phyloP scores from a whole-genome alignment of 2,113 vertebrate species.

The Alexandromys fortis region DNA sequence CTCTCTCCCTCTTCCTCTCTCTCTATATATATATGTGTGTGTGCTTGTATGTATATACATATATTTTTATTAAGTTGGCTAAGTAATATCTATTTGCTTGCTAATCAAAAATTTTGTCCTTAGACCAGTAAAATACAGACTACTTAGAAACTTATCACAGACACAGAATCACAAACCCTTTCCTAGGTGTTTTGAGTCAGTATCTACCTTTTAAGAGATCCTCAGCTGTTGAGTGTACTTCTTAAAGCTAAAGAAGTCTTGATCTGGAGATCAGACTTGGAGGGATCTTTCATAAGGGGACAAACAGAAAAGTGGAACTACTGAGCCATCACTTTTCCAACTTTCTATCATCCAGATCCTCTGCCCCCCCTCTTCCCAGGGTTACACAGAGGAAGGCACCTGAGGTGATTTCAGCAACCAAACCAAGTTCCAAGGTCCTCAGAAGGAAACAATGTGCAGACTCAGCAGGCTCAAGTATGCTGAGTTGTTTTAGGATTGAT shows the following conservation, averaged over 20 bases:
- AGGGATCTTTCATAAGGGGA: background rate
- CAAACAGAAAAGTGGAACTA: background rate
- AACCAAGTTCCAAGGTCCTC: background rate
- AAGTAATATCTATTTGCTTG: background rate
- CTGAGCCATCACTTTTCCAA: background rate
- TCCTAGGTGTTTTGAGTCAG: background rate
- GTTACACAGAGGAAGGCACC: background rate
- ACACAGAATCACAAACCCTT: background rate
- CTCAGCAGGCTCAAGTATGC: background rate
- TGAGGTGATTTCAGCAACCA: background rate
- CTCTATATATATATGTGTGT: too few species aligned
- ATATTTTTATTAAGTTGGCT: background rate
- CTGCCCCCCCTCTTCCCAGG: background rate
- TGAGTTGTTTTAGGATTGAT: conserved; percentile 9
- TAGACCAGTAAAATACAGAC: background rate
- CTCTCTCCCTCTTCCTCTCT: background rate
- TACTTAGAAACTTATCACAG: background rate
- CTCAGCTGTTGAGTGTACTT: background rate
- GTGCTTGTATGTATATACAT: too few species aligned
- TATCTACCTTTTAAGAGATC: background rate
- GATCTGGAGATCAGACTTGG: too few species aligned
- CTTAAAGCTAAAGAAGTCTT: background rate
- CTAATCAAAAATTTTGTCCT: background rate
- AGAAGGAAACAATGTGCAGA: background rate
- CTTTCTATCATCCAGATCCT: background rate